These are phyloP conservation scores for Phaetusa simplex DNA, from an alignment of 2,113 vertebrate genomes.

Conservation along the genomic window DNA sequence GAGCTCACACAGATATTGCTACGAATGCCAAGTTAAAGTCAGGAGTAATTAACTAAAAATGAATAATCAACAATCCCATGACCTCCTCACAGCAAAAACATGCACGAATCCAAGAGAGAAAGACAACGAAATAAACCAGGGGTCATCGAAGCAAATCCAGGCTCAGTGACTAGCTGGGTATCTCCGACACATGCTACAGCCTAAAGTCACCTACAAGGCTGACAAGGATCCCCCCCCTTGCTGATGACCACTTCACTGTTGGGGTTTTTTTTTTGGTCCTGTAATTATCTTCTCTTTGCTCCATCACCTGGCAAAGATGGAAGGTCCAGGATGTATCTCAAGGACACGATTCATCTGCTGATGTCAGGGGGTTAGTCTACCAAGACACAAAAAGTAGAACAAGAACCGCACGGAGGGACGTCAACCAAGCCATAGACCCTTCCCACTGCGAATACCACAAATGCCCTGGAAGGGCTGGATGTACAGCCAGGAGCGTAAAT, in stretches of 20 bases:
- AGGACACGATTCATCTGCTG: neutral
- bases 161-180: neutral
- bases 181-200: neutral
- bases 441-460: neutral
- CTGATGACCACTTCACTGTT: neutral
- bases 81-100: neutral
- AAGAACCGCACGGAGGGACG: accelerated
- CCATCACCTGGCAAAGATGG: neutral
- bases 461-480: neutral
- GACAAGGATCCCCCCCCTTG: neutral
- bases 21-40: neutral
- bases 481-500: neutral
- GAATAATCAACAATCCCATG: slow-evolving; percentile 11
- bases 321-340: neutral
- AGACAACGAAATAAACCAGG: neutral
- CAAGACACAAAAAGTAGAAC: neutral
- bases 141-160: neutral
- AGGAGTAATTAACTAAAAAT: slow-evolving; percentile 36
- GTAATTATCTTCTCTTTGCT: neutral
- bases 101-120: neutral
- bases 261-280: neutral
- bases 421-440: neutral
- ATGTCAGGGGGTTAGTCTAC: neutral
- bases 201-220: neutral
- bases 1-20: neutral